phyloP scores from a whole-genome alignment of 1,140 invertebrate species.

The Heliconius nattereri region DNA sequence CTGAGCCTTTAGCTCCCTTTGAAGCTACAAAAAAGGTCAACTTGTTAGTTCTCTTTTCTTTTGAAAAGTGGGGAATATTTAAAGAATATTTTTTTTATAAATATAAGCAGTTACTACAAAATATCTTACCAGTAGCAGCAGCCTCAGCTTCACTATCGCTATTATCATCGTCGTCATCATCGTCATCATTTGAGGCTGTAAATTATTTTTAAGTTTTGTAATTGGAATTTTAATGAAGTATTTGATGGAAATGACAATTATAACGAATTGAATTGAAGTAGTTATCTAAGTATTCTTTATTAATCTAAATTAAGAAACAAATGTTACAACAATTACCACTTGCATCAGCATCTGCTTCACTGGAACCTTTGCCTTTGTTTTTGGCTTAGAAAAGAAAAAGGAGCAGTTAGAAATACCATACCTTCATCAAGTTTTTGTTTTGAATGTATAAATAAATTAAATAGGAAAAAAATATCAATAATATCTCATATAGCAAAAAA shows the following conservation, averaged over 20 bases:
- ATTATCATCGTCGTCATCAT: background rate
- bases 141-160: background rate
- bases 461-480: too few species aligned
- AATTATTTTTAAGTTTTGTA: background rate
- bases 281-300: too few species aligned
- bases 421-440: too few species aligned
- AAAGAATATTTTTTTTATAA: too few species aligned
- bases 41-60: too few species aligned
- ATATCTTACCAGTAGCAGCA: background rate
- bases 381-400: slow-evolving; percentile 11
- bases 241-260: too few species aligned
- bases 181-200: background rate
- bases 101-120: too few species aligned
- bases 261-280: too few species aligned
- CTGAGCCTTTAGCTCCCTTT: background rate
- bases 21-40: background rate
- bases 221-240: background rate
- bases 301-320: background rate
- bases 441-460: too few species aligned
- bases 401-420: too few species aligned
- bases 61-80: too few species aligned
- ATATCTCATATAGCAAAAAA: too few species aligned
- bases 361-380: slow-evolving; percentile 21
- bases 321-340: background rate
- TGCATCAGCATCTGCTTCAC: background rate